phyloP scores from a whole-genome alignment of 1,140 invertebrate species.

The Dolichoris vasculosae region DNA sequence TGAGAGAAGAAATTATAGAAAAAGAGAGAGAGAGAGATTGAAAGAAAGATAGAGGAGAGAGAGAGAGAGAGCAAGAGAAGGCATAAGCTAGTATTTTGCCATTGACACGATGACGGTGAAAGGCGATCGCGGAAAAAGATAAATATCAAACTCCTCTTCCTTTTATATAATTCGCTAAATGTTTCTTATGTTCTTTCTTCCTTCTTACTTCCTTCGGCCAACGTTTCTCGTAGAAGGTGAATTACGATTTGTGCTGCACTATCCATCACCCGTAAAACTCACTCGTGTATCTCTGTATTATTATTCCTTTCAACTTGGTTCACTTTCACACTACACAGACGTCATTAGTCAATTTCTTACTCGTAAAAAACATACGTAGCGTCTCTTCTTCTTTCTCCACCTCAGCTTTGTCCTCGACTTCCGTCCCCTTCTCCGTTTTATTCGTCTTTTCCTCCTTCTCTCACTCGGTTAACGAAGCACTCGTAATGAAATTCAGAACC shows the following conservation, averaged over 20 bases:
- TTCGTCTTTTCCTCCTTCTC: background rate
- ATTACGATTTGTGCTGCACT: background rate
- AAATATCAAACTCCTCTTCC: background rate
- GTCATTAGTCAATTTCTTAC: background rate
- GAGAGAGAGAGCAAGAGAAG: background rate
- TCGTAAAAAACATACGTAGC: background rate
- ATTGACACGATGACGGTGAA: constrained; percentile 31
- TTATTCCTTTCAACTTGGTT: background rate
- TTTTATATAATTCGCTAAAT: background rate
- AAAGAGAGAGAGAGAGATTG: background rate
- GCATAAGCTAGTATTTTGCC: background rate
- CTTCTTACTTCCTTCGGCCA: background rate
- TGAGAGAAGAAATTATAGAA: background rate
- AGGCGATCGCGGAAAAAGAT: background rate
- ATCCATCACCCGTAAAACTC: background rate
- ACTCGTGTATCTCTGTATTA: background rate
- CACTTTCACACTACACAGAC: constrained; percentile 25
- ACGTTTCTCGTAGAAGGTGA: background rate
- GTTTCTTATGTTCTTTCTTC: background rate
- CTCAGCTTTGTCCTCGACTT: background rate
- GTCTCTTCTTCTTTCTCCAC: background rate
- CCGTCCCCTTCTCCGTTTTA: background rate
- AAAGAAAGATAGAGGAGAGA: background rate
- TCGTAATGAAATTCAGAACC: constrained; percentile 12
- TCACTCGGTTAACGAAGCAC: constrained; percentile 11